phyloP scores from a whole-genome alignment of 2,113 vertebrate genomes.

The Mesembrinibis cayennensis region DNA sequence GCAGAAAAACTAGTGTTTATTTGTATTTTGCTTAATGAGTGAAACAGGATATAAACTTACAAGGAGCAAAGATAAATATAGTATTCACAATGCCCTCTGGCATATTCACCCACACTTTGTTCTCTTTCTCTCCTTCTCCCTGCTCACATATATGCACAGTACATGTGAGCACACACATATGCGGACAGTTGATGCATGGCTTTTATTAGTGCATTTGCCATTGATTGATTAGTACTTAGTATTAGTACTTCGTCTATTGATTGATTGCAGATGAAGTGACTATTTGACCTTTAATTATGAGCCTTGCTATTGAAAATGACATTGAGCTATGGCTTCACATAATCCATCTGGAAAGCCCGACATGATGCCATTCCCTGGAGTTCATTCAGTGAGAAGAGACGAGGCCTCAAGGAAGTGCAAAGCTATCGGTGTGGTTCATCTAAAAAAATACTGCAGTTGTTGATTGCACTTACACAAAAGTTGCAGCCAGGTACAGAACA shows the following conservation, averaged over 20 bases:
- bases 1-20: background rate
- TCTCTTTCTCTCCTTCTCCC: slow-evolving; percentile 56
- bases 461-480: slow-evolving; percentile 26
- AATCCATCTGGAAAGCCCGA: slow-evolving; percentile 88
- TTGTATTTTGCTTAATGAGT: slow-evolving; percentile 18
- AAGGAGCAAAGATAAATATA: slow-evolving; percentile 16
- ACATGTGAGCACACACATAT: slow-evolving; percentile 75
- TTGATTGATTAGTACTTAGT: slow-evolving; percentile 85
- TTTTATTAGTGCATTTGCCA: slow-evolving; percentile 97
- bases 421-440: slow-evolving; percentile 62
- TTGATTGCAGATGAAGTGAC: slow-evolving; percentile 98
- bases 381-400: slow-evolving; percentile 74
- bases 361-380: slow-evolving; percentile 87
- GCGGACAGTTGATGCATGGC: slow-evolving; percentile 91
- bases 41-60: background rate
- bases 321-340: slow-evolving; percentile 86
- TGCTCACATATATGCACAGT: slow-evolving; percentile 36
- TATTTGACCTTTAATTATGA: slow-evolving; percentile 98
- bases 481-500: background rate
- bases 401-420: slow-evolving; percentile 73
- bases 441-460: slow-evolving; percentile 57
- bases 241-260: slow-evolving; percentile 94
- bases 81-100: background rate
- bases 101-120: slow-evolving; percentile 29
- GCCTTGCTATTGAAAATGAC: slow-evolving; percentile 86